Evolutionary conservation across 2,888 invertebrate genomes (phyloP).

Genomic region (Polietes domitor): DNA sequence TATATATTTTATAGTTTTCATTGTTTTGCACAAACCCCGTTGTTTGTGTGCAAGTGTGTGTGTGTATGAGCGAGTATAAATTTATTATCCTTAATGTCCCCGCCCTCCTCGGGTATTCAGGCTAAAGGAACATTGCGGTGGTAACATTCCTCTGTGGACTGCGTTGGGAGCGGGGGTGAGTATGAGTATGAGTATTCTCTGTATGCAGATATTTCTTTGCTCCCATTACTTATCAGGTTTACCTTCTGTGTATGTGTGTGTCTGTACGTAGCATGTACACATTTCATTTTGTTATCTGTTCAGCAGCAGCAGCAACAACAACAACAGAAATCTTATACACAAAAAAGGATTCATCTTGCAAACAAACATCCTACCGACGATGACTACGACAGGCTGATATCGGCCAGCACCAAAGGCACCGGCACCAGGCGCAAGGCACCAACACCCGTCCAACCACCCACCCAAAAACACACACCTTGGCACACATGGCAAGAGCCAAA

Average conservation of each 20-base stretch:
- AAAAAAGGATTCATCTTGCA: conserved; percentile 65
- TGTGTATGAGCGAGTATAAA: conserved; percentile 30
- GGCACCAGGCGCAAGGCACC: background rate
- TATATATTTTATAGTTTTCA: conserved; percentile 52
- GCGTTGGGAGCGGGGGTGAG: background rate
- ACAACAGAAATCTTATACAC: conserved; percentile 52
- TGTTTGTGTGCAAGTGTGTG: conserved; percentile 27
- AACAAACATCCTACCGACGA: conserved; percentile 32
- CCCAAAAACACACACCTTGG: background rate
- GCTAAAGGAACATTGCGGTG: background rate
- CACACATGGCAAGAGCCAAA: conserved; percentile 3
- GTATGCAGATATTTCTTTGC: conserved; percentile 35
- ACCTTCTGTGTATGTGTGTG: conserved; percentile 60
- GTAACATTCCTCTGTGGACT: background rate
- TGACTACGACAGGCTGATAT: conserved; percentile 21
- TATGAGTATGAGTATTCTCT: background rate
- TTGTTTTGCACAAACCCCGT: conserved; percentile 33
- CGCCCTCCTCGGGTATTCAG: background rate
- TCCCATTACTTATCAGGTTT: conserved; percentile 54
- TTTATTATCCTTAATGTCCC: conserved; percentile 64
- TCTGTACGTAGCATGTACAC: conserved; percentile 58
- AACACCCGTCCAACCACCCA: conserved; percentile 9
- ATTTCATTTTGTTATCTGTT: conserved; percentile 65
- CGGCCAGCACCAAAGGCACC: conserved; percentile 2
- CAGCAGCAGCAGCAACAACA: conserved; percentile 14